Evolutionary conservation across 2,797 vertebrate genomes (phyloP).

Genomic region (Halcyon smyrnensis): DNA sequence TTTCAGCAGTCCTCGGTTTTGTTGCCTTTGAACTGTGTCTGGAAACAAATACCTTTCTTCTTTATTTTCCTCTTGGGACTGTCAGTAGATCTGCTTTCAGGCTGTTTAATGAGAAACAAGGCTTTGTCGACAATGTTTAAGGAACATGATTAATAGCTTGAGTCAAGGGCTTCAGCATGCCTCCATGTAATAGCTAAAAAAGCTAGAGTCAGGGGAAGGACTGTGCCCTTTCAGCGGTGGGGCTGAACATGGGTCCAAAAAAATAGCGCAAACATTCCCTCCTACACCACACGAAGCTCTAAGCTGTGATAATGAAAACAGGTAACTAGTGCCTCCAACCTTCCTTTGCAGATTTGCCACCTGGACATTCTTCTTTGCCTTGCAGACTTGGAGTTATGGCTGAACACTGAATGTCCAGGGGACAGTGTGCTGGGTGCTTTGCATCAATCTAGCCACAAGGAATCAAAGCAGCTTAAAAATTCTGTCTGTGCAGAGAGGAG

Average conservation of each 20-base stretch:
- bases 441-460: background rate
- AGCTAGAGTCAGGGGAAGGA: background rate
- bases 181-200: conserved; percentile 9
- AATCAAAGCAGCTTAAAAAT: background rate
- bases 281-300: background rate
- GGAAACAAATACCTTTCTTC: conserved; percentile 74
- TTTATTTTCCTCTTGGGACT: conserved; percentile 73
- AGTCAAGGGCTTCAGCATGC: background rate
- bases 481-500: background rate
- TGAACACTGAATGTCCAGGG: background rate
- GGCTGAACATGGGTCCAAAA: background rate
- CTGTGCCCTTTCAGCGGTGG: background rate
- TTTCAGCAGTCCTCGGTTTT: conserved; percentile 63
- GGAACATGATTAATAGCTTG: conserved; percentile 69
- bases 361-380: background rate
- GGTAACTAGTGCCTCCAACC: background rate
- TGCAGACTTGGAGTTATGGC: background rate
- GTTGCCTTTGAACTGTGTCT: conserved; percentile 72
- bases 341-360: background rate
- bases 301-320: background rate
- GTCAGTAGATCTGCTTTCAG: conserved; percentile 70
- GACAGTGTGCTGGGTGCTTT: fast-evolving
- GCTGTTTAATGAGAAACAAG: conserved; percentile 77
- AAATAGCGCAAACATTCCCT: background rate
- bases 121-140: conserved; percentile 61